Evolutionary conservation across 2,888 invertebrate genomes (phyloP).

Genomic region (Lasioglossum leucozonium): DNA sequence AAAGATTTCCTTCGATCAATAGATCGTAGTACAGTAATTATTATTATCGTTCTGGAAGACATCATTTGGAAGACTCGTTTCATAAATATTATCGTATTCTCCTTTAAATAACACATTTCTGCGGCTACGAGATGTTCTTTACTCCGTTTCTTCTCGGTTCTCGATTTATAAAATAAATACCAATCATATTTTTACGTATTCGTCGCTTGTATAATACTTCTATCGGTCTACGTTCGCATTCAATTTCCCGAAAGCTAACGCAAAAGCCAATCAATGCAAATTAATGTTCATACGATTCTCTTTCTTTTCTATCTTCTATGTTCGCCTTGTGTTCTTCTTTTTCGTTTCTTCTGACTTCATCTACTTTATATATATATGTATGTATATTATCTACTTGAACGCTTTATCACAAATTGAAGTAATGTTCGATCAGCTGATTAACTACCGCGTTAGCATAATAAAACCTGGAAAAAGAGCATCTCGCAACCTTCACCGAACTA

Average conservation of each 20-base stretch:
- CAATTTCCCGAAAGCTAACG: background rate
- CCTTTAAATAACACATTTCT: conserved; percentile 57
- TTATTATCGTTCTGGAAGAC: conserved; percentile 77
- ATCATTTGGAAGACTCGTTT: conserved; percentile 80
- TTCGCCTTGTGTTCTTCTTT: background rate
- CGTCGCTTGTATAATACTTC: background rate
- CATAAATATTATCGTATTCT: conserved; percentile 65
- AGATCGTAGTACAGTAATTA: conserved; percentile 66
- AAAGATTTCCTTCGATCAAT: conserved; percentile 63
- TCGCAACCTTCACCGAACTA: conserved; percentile 40
- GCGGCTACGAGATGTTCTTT: conserved; percentile 45
- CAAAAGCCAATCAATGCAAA: background rate
- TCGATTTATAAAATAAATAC: background rate
- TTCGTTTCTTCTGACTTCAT: background rate
- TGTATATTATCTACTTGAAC: background rate
- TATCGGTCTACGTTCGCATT: background rate
- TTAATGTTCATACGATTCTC: background rate
- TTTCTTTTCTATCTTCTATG: too few species aligned
- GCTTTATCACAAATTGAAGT: background rate
- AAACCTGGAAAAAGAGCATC: conserved; percentile 32
- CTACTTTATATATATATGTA: background rate
- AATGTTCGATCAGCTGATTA: background rate
- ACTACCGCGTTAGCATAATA: background rate
- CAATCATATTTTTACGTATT: background rate
- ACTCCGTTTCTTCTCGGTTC: background rate